Conservation (phyloP, 1,140 invertebrate species). For the Oscheius sp. region DNA sequence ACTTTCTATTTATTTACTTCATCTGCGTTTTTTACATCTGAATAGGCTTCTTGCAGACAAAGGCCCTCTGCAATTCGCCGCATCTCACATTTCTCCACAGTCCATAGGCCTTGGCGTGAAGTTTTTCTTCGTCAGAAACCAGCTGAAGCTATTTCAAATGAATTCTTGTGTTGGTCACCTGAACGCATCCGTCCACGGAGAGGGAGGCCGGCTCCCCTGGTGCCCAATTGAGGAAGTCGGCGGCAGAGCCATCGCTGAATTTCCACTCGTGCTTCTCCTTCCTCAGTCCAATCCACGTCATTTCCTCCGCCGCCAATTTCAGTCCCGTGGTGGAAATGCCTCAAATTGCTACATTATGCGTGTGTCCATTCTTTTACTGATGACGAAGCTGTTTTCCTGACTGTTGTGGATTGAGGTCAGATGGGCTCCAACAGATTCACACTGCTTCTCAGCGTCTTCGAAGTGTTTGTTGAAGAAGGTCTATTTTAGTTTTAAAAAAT, state of each 20-base stretch:
- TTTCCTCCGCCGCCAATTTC: background rate
- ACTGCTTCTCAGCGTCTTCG: background rate
- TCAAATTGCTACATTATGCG: background rate
- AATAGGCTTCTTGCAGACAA: background rate
- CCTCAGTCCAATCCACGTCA: slow-evolving; percentile 7
- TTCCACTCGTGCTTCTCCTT: background rate
- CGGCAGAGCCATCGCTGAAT: background rate
- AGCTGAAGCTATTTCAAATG: background rate
- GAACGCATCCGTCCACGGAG: background rate
- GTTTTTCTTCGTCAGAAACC: background rate
- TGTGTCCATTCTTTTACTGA: background rate
- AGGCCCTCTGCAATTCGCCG: background rate
- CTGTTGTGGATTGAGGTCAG: background rate
- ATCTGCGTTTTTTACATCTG: no score
- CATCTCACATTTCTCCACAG: background rate
- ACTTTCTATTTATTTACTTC: no score
- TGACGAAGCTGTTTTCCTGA: background rate
- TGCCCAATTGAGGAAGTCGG: background rate
- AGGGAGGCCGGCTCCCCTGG: background rate
- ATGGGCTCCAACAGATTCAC: background rate
- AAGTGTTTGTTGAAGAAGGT: background rate
- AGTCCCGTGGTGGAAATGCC: background rate
- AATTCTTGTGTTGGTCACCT: background rate
- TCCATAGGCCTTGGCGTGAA: background rate
- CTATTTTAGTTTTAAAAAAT: background rate